Evolutionary conservation across 1,140 invertebrate species (phyloP), one percentile per base, ranked within the genome.

Genomic region (Neodiprion virginianus): DNA sequence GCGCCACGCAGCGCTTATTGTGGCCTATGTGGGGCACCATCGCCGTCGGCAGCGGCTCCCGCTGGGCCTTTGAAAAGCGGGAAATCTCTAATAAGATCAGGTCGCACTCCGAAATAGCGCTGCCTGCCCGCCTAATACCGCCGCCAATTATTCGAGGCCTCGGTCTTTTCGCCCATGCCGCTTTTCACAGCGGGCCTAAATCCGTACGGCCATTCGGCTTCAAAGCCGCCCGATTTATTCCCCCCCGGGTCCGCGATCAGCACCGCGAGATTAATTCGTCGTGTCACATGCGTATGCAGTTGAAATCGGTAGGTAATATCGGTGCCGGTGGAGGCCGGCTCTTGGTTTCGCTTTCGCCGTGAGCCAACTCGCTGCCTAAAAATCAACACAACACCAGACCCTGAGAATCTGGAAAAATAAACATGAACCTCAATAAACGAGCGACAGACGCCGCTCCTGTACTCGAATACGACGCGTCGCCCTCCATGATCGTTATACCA

Each of bases 11-110:
- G 53, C 53, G 53, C 53, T 61, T 61, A 61, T 61, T 61, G 53
- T 61, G 53, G 53, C 53, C 53, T 61, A 61, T 61, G 53, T 61
- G 53, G 53, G 53, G 53, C 53, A 61, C 53, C 53, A 61, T 61
- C 53, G n/a, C 53, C 53, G 53, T 61, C 53, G 53, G 53, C 53
- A 61, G 11, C 53, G 53, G 11, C 11, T 61, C 53, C 53, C 53
- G 53, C 53, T 61, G 53, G 53, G 53, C 53, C 7, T 61, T 61
- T 61, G 53, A 61, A 61, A 61, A 61, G 53, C 53, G 4, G 28
- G 53, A 61, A 61, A 61, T 61, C 53, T 61, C 53, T 61, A 61
- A 61, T 61, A 61, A 61, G 53, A 61, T 61, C 53, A 61, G 53
- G 53, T 61, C 53, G 11, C 53, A 17, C 53, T 61, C 28, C 28